Percentiles rank a stretch among this genome's conserved stretches.
phyloP scores from a whole-genome alignment of 2,113 vertebrate species.

The Hippolais icterina region DNA sequence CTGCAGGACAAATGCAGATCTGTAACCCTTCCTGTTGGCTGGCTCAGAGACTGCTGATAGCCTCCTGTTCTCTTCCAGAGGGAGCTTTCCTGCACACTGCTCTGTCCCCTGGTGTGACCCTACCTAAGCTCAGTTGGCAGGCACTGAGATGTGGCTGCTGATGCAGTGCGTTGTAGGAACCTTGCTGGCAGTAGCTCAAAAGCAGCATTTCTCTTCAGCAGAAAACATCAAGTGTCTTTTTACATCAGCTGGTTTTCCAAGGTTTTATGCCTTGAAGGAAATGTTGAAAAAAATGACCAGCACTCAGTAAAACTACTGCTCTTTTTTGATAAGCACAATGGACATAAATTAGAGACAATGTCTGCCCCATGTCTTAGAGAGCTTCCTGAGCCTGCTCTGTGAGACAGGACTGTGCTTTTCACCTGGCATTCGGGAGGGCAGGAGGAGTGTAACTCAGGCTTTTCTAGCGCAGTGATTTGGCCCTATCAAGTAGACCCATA shows the following conservation, averaged over 20 bases:
- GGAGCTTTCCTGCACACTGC: background rate
- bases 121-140: background rate
- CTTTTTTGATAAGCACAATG: background rate
- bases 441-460: background rate
- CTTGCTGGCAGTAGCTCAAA: background rate
- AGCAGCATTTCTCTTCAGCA: background rate
- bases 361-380: background rate
- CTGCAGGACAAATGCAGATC: background rate
- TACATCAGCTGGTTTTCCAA: background rate
- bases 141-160: background rate
- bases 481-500: background rate
- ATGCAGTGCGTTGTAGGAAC: accelerated
- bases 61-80: background rate
- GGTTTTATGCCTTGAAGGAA: background rate
- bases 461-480: background rate
- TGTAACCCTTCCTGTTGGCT: background rate
- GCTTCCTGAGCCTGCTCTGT: background rate
- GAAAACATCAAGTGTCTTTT: background rate
- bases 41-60: background rate
- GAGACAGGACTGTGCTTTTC: background rate
- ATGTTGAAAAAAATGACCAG: background rate
- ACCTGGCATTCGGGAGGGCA: background rate
- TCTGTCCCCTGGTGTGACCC: background rate
- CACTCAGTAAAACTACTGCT: background rate
- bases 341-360: background rate